Conservation (phyloP, 2,888 invertebrate genomes). For the Leucozona laternaria region DNA sequence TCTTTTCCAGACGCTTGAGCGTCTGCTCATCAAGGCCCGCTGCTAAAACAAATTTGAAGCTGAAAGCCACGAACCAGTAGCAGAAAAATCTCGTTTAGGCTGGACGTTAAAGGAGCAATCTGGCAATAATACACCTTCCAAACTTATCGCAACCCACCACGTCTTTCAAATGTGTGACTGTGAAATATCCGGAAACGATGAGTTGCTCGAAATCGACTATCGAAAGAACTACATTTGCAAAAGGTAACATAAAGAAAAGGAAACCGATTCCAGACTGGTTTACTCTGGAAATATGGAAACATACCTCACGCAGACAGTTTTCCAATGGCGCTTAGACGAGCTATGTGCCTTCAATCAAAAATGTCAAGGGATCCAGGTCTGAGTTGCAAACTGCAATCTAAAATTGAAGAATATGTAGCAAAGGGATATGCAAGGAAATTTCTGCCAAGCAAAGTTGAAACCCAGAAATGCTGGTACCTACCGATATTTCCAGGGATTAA, state of each 20-base stretch:
- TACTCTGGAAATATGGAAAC: conserved; percentile 8
- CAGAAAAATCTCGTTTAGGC: too few relatives aligned
- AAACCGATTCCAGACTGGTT: conserved; percentile 15
- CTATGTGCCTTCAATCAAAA: conserved; percentile 23
- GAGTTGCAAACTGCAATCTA: conserved; percentile 13
- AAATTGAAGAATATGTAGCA: conserved; percentile 65
- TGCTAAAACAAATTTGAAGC: too few relatives aligned
- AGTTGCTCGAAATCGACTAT: conserved; percentile 37
- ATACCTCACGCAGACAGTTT: conserved; percentile 13
- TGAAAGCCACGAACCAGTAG: too few relatives aligned
- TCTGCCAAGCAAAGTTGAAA: conserved; percentile 55
- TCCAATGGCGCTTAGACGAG: conserved; percentile 6
- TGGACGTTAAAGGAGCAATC: too few relatives aligned
- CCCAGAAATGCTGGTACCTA: conserved; percentile 33
- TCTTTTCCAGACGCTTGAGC: too few relatives aligned
- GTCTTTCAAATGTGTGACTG: conserved; percentile 47
- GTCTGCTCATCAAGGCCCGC: too few relatives aligned
- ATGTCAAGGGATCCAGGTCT: conserved; percentile 23
- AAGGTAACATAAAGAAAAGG: conserved; percentile 3
- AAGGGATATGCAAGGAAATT: conserved; percentile 73
- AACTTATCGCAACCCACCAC: background rate
- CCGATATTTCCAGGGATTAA: conserved; percentile 77
- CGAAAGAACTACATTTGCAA: conserved; percentile 50
- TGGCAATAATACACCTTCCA: too few relatives aligned
- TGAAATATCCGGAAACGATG: conserved; percentile 23